Evolutionary conservation across 2,797 vertebrate genomes (phyloP), one percentile per base, ranked within the genome.

Genomic region (Rhynchonycteris naso): DNA sequence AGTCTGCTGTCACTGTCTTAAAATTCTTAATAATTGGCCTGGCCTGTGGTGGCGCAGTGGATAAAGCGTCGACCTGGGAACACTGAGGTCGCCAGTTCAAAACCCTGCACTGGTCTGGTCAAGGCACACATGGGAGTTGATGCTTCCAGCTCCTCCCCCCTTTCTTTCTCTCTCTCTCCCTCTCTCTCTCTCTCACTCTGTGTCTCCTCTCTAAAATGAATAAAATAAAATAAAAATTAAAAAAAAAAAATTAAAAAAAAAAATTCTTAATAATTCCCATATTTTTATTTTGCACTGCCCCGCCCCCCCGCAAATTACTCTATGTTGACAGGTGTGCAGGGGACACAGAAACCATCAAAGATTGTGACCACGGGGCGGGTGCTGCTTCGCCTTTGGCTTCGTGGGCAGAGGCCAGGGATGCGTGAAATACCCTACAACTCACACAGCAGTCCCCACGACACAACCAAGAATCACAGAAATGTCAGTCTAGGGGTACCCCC

Each of bases 11-110:
- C 65, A 26, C 43, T 8, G 0, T 52, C 72, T 38, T 88, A 56
- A 88, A 72, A 90, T 52, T 56, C 66, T 65, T 84, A 43, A 95
- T 38, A 69, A 43, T 61, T 74, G n/a, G n/a, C n/a, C n/a, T n/a
- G n/a, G n/a, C n/a, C n/a, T n/a, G n/a, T n/a, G n/a, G n/a, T n/a
- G n/a, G n/a, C n/a, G n/a, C n/a, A n/a, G n/a, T n/a, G n/a, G n/a
- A n/a, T n/a, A n/a, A n/a, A n/a, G n/a, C n/a, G n/a, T n/a, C n/a
- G n/a, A n/a, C n/a, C n/a, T n/a, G n/a, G n/a, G n/a, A n/a, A n/a
- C n/a, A n/a, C n/a, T n/a, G n/a, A n/a, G n/a, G n/a, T n/a, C n/a
- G n/a, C n/a, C n/a, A n/a, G n/a, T n/a, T n/a, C n/a, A n/a, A n/a
- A n/a, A n/a, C n/a, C n/a, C n/a, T n/a, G n/a, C n/a, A n/a, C n/a